Conservation (phyloP, 2,797 vertebrate species). For the Garrulus glandarius region DNA sequence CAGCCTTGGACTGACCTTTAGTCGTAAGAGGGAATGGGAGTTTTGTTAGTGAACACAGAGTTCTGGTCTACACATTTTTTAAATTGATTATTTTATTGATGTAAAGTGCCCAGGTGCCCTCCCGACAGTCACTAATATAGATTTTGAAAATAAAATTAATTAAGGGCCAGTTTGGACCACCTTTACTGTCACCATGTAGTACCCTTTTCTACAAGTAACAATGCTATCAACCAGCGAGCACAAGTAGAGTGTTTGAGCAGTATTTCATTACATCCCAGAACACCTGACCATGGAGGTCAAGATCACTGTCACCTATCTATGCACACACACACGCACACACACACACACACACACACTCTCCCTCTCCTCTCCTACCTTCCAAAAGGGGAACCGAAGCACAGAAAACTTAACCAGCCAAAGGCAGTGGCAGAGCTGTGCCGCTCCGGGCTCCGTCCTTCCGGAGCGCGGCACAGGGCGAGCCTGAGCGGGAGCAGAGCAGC, state of each 20-base stretch:
- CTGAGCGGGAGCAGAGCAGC: neutral
- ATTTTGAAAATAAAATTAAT: slow-evolving; percentile 69
- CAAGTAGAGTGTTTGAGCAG: neutral
- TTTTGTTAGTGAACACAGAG: slow-evolving; percentile 51
- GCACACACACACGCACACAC: accelerated
- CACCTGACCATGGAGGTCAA: slow-evolving; percentile 45
- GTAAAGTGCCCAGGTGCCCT: slow-evolving; percentile 60
- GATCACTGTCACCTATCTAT: slow-evolving; percentile 20
- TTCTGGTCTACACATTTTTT: slow-evolving; percentile 52
- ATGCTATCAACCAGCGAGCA: slow-evolving; percentile 7
- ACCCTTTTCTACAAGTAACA: slow-evolving; percentile 53
- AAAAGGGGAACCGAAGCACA: neutral
- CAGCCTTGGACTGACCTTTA: slow-evolving; percentile 66
- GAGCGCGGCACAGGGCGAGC: neutral
- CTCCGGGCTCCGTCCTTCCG: neutral
- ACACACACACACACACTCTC: neutral
- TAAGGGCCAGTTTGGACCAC: slow-evolving; percentile 57
- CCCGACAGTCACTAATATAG: slow-evolving; percentile 52
- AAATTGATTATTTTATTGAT: slow-evolving; percentile 66
- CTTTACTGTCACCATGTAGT: slow-evolving; percentile 44
- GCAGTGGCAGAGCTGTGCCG: neutral
- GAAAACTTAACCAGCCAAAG: neutral
- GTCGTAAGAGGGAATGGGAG: neutral
- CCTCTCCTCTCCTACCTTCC: slow-evolving; percentile 39
- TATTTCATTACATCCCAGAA: slow-evolving; percentile 54